These are phyloP conservation scores for Drosophila busckii DNA, from an alignment of 1,140 invertebrate genomes.

Conservation along the genomic window DNA sequence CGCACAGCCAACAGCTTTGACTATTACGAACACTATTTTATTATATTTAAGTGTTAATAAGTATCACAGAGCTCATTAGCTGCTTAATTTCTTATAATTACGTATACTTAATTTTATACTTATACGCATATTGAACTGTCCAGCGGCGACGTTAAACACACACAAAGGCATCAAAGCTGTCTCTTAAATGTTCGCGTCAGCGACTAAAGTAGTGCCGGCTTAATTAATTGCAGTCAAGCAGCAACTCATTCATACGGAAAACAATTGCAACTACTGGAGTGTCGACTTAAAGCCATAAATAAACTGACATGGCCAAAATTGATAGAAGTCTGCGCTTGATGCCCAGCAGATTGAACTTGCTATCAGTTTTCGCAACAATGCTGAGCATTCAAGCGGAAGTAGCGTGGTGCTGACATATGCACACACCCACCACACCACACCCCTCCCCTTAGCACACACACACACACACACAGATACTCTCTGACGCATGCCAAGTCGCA, in stretches of 20 bases:
- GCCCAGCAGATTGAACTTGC: slow-evolving; percentile 11
- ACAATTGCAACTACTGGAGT: slow-evolving; percentile 40
- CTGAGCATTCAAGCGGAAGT: slow-evolving; percentile 53
- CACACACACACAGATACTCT: neutral
- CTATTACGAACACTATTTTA: too few relatives aligned
- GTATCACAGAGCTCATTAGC: too few relatives aligned
- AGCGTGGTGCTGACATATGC: slow-evolving; percentile 3
- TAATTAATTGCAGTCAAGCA: slow-evolving; percentile 44
- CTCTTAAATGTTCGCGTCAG: too few relatives aligned
- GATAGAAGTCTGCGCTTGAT: neutral
- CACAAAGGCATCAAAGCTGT: too few relatives aligned
- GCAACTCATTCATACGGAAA: slow-evolving; percentile 7
- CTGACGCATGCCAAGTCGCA: slow-evolving; percentile 6
- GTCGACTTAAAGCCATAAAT: slow-evolving; percentile 9
- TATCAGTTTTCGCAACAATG: slow-evolving; percentile 21
- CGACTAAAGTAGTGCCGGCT: slow-evolving; percentile 12
- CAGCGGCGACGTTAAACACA: too few relatives aligned
- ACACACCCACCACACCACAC: neutral
- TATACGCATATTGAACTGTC: too few relatives aligned
- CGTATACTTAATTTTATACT: too few relatives aligned
- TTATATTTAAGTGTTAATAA: too few relatives aligned
- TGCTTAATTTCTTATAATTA: too few relatives aligned
- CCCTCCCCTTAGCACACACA: neutral
- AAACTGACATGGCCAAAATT: slow-evolving; percentile 8
- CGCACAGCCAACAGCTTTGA: too few relatives aligned